These are phyloP conservation scores for Mythimna loreyi DNA, from an alignment of 2,888 invertebrate genomes.

Conservation along the genomic window DNA sequence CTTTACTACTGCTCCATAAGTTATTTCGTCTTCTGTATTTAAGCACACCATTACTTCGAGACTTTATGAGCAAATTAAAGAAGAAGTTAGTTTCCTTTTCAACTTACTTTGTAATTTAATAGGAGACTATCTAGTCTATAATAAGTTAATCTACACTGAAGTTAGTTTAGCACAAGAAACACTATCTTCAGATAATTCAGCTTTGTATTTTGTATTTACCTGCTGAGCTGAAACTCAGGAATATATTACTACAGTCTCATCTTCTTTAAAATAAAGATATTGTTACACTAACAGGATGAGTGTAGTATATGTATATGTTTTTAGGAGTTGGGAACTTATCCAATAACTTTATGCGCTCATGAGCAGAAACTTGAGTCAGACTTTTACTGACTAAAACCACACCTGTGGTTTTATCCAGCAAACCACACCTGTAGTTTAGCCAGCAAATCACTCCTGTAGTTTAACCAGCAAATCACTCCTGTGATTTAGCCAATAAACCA, in stretches of 20 bases:
- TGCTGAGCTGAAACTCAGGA: too few relatives aligned
- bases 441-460: too few relatives aligned
- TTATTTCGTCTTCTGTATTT: too few relatives aligned
- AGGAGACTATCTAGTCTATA: not conserved
- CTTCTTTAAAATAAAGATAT: not conserved
- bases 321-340: too few relatives aligned
- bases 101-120: conserved; percentile 5
- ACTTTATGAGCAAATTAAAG: conserved; percentile 3
- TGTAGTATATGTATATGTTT: not conserved
- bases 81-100: conserved; percentile 12
- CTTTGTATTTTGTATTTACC: not conserved
- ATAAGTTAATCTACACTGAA: not conserved
- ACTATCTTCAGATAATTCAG: not conserved
- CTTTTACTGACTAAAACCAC: too few relatives aligned
- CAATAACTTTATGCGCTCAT: too few relatives aligned
- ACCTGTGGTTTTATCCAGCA: too few relatives aligned
- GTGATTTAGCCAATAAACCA: too few relatives aligned
- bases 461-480: too few relatives aligned
- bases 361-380: too few relatives aligned
- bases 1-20: too few relatives aligned
- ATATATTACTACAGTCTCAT: not conserved
- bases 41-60: conserved; percentile 8
- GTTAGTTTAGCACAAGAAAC: not conserved
- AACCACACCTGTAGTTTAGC: too few relatives aligned
- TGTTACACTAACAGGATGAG: not conserved